Evolutionary conservation across 2,113 vertebrate species (phyloP).

Genomic region (Dicentrarchus labrax): DNA sequence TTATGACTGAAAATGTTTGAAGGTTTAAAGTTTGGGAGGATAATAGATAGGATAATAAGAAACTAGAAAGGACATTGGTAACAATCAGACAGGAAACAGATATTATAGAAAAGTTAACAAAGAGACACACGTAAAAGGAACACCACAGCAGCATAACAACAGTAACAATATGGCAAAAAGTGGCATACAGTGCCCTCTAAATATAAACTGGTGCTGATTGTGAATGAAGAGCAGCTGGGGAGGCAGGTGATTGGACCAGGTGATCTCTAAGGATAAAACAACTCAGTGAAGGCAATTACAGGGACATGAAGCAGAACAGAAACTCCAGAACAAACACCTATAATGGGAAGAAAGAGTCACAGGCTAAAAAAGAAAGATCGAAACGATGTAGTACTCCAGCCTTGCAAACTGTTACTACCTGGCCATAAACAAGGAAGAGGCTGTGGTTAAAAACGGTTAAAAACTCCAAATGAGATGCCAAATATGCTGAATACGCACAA

Average conservation of each 20-base stretch:
- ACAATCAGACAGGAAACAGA: neutral
- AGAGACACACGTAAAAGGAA: neutral
- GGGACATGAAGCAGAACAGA: neutral
- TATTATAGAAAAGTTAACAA: neutral
- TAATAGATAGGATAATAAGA: neutral
- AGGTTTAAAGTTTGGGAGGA: too few species aligned
- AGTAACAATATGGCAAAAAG: too few species aligned
- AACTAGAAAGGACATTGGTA: neutral
- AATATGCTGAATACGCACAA: too few species aligned
- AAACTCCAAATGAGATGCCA: too few species aligned
- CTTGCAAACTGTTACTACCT: too few species aligned
- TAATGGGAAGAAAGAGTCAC: neutral
- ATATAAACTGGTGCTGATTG: neutral
- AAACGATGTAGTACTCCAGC: too few species aligned
- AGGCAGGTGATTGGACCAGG: slow-evolving; percentile 22
- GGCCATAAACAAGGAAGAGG: too few species aligned
- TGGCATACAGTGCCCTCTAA: neutral
- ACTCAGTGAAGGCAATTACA: slow-evolving; percentile 1
- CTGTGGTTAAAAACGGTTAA: too few species aligned
- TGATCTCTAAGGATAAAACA: slow-evolving; percentile 11
- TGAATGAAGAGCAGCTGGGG: slow-evolving; percentile 28
- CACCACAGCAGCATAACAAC: neutral
- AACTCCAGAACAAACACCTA: neutral
- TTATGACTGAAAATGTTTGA: neutral
- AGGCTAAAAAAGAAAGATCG: neutral